A percentile compares a stretch with the other conserved stretches of the same genome.
Evolutionary conservation across 2,797 vertebrate genomes (phyloP).

Genomic region (Eospalax fontanierii): DNA sequence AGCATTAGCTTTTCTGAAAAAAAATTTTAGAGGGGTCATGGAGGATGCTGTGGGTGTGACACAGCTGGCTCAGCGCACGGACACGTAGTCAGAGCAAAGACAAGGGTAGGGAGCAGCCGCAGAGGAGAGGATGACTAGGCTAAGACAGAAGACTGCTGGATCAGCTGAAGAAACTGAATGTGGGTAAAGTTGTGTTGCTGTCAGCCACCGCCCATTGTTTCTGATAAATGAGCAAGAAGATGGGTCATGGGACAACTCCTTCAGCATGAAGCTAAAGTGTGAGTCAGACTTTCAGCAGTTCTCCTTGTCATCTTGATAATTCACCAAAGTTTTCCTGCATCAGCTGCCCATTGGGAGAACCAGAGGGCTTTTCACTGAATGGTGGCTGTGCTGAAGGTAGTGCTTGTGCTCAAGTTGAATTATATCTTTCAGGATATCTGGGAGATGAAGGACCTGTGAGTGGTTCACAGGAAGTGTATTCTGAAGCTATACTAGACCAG

Average conservation of each 20-base stretch:
- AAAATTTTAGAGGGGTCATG: not conserved
- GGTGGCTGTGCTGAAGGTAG: slow-evolving; percentile 93
- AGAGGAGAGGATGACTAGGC: not conserved
- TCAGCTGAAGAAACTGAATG: slow-evolving; percentile 65
- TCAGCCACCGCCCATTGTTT: slow-evolving; percentile 75
- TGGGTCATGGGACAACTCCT: slow-evolving; percentile 65
- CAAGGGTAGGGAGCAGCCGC: not conserved
- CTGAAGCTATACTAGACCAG: slow-evolving; percentile 95
- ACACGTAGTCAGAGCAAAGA: not conserved
- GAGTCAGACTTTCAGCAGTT: slow-evolving; percentile 94
- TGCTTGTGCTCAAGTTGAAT: slow-evolving; percentile 93
- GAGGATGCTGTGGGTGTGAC: not conserved
- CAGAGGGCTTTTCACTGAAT: slow-evolving; percentile 95
- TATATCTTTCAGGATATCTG: slow-evolving; percentile 96
- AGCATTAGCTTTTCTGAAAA: not conserved
- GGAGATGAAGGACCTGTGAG: slow-evolving; percentile 97
- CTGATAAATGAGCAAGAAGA: slow-evolving; percentile 82
- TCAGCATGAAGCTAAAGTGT: slow-evolving; percentile 97
- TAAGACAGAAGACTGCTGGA: not conserved
- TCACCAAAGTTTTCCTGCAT: slow-evolving; percentile 96
- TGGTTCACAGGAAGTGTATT: slow-evolving; percentile 96
- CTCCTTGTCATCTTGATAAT: slow-evolving; percentile 96
- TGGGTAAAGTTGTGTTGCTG: slow-evolving; percentile 73
- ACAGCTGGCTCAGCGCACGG: not conserved
- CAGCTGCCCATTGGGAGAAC: slow-evolving; percentile 94